Evolutionary conservation across 2,888 invertebrate species (phyloP).

Genomic region (Monochamus alternatus): DNA sequence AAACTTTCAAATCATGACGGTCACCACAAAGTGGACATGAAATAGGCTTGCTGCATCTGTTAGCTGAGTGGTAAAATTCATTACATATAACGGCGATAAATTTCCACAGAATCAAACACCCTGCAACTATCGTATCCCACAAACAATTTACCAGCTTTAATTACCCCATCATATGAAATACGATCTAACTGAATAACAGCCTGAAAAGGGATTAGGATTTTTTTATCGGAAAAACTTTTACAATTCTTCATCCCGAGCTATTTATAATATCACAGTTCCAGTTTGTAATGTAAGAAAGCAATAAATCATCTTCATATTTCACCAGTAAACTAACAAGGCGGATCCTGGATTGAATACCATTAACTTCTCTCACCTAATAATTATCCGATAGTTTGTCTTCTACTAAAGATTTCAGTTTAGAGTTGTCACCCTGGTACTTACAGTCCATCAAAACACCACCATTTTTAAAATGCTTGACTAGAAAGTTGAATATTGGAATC

Average conservation of each 20-base stretch:
- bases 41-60: not conserved
- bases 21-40: conserved; percentile 2
- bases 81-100: not conserved
- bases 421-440: too few relatives aligned
- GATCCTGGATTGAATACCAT: too few relatives aligned
- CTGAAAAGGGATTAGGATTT: not conserved
- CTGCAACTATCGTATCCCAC: not conserved
- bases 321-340: too few relatives aligned
- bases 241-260: not conserved
- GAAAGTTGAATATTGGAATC: too few relatives aligned
- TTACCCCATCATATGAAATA: not conserved
- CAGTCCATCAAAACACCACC: too few relatives aligned
- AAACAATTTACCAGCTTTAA: not conserved
- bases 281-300: too few relatives aligned
- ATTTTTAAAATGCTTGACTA: too few relatives aligned
- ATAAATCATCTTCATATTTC: too few relatives aligned
- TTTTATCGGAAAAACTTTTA: not conserved
- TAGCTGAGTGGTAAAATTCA: not conserved
- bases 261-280: not conserved
- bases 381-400: too few relatives aligned
- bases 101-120: not conserved
- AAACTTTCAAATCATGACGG: not conserved
- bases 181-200: not conserved
- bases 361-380: too few relatives aligned
- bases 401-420: too few relatives aligned